phyloP scores from a whole-genome alignment of 37 sponge, comb jelly and placozoan species.

The Chondrosia reniformis region DNA sequence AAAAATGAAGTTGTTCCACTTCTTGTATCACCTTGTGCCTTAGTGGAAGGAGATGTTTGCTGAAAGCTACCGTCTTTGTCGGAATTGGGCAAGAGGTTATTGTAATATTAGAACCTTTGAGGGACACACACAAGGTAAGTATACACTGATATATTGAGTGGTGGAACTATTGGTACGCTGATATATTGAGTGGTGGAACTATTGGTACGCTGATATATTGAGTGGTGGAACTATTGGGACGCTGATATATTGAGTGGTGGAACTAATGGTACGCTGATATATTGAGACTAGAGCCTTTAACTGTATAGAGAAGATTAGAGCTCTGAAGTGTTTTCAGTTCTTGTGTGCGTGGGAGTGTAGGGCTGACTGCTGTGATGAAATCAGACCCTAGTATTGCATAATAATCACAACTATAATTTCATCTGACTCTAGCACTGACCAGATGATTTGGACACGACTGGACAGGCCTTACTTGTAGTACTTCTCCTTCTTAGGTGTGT shows the following conservation, averaged over 20 bases:
- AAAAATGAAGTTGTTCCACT: no score
- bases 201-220: background rate
- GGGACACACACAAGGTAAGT: constrained; percentile 90
- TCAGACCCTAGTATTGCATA: no score
- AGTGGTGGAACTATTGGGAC: background rate
- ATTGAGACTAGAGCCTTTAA: background rate
- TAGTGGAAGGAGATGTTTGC: constrained; percentile 91
- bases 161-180: background rate
- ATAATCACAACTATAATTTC: background rate
- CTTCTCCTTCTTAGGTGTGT: constrained; percentile 60
- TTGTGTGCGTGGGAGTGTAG: no score
- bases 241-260: background rate
- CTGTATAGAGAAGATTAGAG: no score
- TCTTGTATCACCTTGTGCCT: no score
- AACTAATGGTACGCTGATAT: background rate
- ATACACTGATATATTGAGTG: background rate
- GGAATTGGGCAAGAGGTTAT: constrained; percentile 92
- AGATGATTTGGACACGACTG: background rate
- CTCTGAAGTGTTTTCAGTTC: no score
- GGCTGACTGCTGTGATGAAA: no score
- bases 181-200: background rate
- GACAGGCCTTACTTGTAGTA: no score
- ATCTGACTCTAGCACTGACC: background rate
- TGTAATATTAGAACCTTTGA: constrained; percentile 94
- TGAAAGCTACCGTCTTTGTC: constrained; percentile 84